These are phyloP conservation scores for Gibbula magus DNA, from an alignment of 2,888 invertebrate species.

Conservation along the genomic window DNA sequence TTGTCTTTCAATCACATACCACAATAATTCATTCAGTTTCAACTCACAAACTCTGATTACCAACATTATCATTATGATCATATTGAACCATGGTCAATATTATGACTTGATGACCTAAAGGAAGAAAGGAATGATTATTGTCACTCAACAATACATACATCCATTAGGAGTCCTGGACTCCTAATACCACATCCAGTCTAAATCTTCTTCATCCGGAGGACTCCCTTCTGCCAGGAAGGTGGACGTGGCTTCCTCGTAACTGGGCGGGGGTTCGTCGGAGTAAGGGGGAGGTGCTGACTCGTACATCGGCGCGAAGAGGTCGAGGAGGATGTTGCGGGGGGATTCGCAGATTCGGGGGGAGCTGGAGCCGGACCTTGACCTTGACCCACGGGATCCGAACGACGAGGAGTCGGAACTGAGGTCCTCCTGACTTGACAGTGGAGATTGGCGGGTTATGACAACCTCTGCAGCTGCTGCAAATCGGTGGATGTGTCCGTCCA, in stretches of 20 bases:
- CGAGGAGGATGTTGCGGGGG: background rate
- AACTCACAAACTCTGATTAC: too few species aligned
- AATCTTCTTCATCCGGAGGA: background rate
- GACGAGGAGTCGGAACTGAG: background rate
- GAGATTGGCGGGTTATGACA: too few species aligned
- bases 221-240: background rate
- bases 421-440: background rate
- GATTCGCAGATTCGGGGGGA: conserved; percentile 29
- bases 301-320: conserved; percentile 8
- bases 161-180: too few species aligned
- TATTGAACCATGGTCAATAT: too few species aligned
- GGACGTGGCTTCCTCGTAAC: conserved; percentile 55
- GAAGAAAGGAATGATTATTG: too few species aligned
- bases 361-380: background rate
- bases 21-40: too few species aligned
- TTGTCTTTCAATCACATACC: too few species aligned
- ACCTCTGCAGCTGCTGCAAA: conserved; percentile 37
- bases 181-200: background rate
- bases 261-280: conserved; percentile 52
- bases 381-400: background rate
- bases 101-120: too few species aligned
- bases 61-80: too few species aligned
- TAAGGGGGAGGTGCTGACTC: conserved; percentile 53
- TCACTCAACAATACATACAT: too few species aligned
- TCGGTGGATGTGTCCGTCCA: conserved; percentile 54